phyloP scores from a whole-genome alignment of 2,797 vertebrate genomes.

The Poecilia velifera region DNA sequence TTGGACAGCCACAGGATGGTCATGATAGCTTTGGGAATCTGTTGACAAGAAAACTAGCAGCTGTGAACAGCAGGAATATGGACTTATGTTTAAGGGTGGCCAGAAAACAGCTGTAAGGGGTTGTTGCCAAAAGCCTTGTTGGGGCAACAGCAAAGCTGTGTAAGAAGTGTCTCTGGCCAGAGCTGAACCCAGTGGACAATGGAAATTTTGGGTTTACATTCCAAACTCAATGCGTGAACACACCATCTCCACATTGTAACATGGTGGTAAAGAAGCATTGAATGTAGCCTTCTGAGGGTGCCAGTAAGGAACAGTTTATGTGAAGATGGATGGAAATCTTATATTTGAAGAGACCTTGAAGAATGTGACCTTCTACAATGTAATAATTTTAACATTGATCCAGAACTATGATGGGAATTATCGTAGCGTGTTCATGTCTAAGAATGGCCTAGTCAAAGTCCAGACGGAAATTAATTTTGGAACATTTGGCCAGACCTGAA shows the following conservation, averaged over 20 bases:
- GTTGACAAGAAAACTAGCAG: background rate
- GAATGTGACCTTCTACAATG: background rate
- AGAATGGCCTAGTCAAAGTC: background rate
- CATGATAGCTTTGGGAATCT: background rate
- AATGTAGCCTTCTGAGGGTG: too few relatives aligned
- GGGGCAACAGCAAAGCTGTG: background rate
- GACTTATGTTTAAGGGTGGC: background rate
- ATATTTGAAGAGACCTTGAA: background rate
- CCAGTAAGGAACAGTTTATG: background rate
- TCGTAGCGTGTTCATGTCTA: background rate
- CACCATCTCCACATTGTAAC: background rate
- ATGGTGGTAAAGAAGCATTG: background rate
- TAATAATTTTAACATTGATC: background rate
- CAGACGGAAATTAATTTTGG: background rate
- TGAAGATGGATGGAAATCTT: background rate
- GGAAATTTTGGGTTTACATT: background rate
- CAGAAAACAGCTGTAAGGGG: background rate
- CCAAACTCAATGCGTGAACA: background rate
- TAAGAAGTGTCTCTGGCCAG: background rate
- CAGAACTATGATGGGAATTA: background rate
- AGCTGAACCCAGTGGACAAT: background rate
- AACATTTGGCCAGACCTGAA: background rate
- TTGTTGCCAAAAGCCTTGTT: background rate
- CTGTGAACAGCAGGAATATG: background rate
- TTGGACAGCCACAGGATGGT: background rate